Conservation (phyloP, 2,113 vertebrate genomes). For the Pseudolaguvia tuberculata region DNA sequence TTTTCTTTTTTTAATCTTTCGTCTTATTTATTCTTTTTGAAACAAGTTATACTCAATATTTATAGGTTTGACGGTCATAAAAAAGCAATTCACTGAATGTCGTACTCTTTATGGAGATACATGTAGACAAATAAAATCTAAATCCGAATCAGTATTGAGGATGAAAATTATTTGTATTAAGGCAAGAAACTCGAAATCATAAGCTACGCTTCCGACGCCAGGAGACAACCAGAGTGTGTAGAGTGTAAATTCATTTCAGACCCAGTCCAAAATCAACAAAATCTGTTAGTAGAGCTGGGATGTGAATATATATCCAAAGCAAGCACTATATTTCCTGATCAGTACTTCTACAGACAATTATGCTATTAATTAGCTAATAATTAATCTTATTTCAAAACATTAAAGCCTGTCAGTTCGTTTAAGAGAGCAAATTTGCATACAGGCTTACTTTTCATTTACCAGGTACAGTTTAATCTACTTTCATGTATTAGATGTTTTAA, state of each 20-base stretch:
- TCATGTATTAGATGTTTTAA: constrained; percentile 13
- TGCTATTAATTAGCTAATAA: constrained; percentile 4
- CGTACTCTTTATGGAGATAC: too few species aligned
- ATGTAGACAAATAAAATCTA: too few species aligned
- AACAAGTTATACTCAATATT: too few species aligned
- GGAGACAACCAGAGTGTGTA: neutral
- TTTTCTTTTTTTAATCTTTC: too few species aligned
- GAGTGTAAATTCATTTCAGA: neutral
- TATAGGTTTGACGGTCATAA: too few species aligned
- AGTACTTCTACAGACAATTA: neutral
- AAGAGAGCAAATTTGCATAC: neutral
- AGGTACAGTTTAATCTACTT: constrained; percentile 11
- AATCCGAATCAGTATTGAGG: too few species aligned
- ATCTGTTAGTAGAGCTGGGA: neutral
- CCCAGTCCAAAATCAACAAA: neutral
- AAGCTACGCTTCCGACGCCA: neutral
- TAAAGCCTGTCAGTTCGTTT: neutral
- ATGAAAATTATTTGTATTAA: too few species aligned
- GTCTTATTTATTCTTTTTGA: too few species aligned
- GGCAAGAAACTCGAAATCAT: neutral
- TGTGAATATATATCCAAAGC: neutral
- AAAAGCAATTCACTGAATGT: too few species aligned
- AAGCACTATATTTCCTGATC: neutral
- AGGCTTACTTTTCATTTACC: neutral
- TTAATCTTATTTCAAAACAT: neutral